Percentiles rank a stretch among this genome's conserved stretches.
These are phyloP conservation scores for Gallinago undulata DNA, from an alignment of 2,113 vertebrate species.

Conservation along the genomic window DNA sequence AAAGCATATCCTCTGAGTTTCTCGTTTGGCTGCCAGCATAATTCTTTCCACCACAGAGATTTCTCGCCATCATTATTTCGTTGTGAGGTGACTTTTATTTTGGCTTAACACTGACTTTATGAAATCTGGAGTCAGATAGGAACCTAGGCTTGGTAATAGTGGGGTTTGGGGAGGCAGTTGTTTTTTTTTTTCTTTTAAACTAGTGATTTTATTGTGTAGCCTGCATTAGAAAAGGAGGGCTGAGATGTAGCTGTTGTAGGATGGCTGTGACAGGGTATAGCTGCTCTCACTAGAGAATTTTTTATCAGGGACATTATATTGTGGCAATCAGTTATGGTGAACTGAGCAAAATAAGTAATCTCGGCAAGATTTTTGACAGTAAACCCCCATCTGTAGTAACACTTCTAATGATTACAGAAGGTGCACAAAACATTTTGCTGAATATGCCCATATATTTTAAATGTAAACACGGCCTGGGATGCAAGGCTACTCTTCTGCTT, in stretches of 20 bases:
- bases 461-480: not conserved
- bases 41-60: not conserved
- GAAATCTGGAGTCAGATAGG: not conserved
- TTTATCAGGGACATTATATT: too few species aligned
- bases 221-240: not conserved
- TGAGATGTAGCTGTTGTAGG: not conserved
- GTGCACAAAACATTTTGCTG: not conserved
- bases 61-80: not conserved
- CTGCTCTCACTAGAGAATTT: not conserved
- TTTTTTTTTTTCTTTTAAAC: not conserved
- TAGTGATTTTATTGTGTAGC: not conserved
- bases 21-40: rapidly evolving
- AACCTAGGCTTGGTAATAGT: not conserved
- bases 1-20: not conserved
- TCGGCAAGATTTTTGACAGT: not conserved
- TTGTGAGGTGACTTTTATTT: not conserved
- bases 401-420: not conserved
- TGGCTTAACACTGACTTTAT: not conserved
- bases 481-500: not conserved
- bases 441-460: not conserved
- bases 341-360: not conserved
- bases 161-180: too few species aligned
- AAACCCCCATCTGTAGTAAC: not conserved
- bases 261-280: not conserved
- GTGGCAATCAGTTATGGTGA: not conserved